phyloP scores from a whole-genome alignment of 2,888 invertebrate genomes.

The Craniophora ligustri region DNA sequence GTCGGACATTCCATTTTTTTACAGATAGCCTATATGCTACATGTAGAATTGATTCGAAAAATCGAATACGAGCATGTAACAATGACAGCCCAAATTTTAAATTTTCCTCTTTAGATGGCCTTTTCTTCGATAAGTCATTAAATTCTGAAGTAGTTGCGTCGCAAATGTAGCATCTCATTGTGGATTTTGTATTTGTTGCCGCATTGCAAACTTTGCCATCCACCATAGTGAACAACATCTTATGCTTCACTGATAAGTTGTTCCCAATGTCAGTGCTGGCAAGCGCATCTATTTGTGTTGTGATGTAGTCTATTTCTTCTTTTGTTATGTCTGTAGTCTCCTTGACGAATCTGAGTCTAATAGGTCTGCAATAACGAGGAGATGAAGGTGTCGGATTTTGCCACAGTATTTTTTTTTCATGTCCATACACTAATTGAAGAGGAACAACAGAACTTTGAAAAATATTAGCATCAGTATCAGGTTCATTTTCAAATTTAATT shows the following conservation, averaged over 20 bases:
- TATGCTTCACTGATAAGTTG: conserved; percentile 7
- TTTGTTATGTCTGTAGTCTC: neutral
- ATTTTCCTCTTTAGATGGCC: conserved; percentile 5
- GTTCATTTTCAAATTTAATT: too few relatives aligned
- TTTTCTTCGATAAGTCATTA: conserved; percentile 9
- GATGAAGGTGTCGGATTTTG: neutral
- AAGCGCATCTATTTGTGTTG: conserved; percentile 1
- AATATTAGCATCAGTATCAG: too few relatives aligned
- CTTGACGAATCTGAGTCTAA: neutral
- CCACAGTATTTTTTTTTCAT: neutral
- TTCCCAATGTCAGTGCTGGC: conserved; percentile 4
- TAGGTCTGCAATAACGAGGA: neutral
- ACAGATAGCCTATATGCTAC: conserved; percentile 14
- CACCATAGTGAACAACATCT: conserved; percentile 14
- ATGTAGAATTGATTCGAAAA: conserved; percentile 22
- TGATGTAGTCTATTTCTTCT: neutral
- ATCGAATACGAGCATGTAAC: conserved; percentile 21
- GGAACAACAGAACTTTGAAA: too few relatives aligned
- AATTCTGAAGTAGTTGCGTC: conserved; percentile 14
- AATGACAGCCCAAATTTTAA: conserved; percentile 8
- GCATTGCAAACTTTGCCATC: conserved; percentile 19
- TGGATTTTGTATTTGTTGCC: conserved; percentile 9
- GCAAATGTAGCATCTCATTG: conserved; percentile 18
- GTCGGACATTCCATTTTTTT: conserved; percentile 20
- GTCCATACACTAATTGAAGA: neutral